Percentiles rank a stretch among this genome's conserved stretches.
Conservation (phyloP, 2,113 vertebrate species). For the Chaenocephalus aceratus region DNA sequence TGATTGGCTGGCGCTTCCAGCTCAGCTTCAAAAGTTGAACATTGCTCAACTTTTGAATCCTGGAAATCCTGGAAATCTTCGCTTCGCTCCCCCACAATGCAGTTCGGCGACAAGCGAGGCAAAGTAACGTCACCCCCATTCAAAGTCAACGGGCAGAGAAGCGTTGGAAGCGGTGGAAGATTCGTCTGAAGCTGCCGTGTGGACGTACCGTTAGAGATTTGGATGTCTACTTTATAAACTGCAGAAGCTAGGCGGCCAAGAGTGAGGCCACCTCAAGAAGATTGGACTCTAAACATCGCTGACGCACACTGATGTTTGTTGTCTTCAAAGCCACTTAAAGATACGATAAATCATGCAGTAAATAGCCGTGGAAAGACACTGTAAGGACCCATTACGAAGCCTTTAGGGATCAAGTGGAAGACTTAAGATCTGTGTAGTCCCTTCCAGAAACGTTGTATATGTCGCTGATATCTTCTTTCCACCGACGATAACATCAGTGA, state of each 20-base stretch:
- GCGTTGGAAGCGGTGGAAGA: too few relatives aligned
- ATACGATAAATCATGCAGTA: not conserved
- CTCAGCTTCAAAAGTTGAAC: too few relatives aligned
- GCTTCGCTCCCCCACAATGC: too few relatives aligned
- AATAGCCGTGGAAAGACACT: not conserved
- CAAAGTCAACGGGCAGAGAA: too few relatives aligned
- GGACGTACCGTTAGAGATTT: not conserved
- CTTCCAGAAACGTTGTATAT: not conserved
- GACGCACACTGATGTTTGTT: not conserved
- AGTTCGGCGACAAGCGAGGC: too few relatives aligned
- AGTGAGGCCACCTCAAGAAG: not conserved
- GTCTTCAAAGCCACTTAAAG: not conserved
- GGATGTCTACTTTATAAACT: not conserved
- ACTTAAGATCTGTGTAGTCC: not conserved
- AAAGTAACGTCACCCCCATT: too few relatives aligned
- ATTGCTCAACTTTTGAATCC: too few relatives aligned
- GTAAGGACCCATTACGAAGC: not conserved
- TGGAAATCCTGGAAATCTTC: too few relatives aligned
- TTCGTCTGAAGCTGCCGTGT: too few relatives aligned
- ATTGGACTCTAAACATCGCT: not conserved
- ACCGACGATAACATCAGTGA: not conserved
- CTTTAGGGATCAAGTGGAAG: not conserved
- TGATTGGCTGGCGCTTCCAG: too few relatives aligned
- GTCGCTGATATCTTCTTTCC: not conserved
- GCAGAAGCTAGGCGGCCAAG: not conserved